phyloP scores from a whole-genome alignment of 2,113 vertebrate genomes.

The Lathamus discolor region DNA sequence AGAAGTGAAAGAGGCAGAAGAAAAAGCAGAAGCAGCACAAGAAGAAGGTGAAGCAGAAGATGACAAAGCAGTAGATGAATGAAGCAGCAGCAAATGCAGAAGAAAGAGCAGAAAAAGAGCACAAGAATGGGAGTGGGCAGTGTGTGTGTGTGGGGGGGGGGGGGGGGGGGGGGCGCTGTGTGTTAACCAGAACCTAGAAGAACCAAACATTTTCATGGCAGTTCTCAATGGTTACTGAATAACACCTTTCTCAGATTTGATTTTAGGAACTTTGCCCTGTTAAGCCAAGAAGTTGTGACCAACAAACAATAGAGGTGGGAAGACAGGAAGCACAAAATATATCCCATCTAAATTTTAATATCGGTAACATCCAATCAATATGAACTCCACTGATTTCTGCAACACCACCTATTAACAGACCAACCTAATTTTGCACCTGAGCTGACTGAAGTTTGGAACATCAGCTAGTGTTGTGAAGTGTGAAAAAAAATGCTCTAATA shows the following conservation, averaged over 20 bases:
- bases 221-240: not conserved
- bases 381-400: not conserved
- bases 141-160: not conserved
- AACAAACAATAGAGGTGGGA: not conserved
- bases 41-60: not conserved
- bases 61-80: not conserved
- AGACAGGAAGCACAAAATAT: not conserved
- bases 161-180: not conserved
- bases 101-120: no score
- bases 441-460: not conserved
- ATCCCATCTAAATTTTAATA: not conserved
- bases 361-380: not conserved
- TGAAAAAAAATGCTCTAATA: not conserved
- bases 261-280: not conserved
- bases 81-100: not conserved
- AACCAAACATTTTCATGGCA: fast-evolving
- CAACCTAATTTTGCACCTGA: not conserved
- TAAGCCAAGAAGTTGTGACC: not conserved
- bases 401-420: not conserved
- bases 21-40: not conserved
- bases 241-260: not conserved
- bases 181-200: not conserved
- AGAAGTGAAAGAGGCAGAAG: not conserved
- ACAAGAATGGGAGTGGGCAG: not conserved
- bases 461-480: not conserved